Base-by-base conservation (phyloP, 2,888 invertebrate genomes). In the Chaetogeoica ovagalla region DNA sequence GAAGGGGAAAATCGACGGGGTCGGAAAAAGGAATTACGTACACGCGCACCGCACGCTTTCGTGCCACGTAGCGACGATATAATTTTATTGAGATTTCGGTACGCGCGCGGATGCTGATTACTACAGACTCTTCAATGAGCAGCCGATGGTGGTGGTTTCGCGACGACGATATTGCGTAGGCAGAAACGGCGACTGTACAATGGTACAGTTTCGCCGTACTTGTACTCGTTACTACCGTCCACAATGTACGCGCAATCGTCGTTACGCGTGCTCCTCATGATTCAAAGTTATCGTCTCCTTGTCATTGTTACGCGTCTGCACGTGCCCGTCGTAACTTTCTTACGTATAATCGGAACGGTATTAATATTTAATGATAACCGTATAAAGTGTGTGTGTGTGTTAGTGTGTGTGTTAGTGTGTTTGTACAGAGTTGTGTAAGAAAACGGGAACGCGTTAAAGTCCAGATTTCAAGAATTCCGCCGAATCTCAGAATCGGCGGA, bases 291-390 rank as follows among this genome's bases (percentile, higher is more conserved):
- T 73, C 30, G 30, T 30, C 11, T 21, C 59, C 59, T 19, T 43
- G 43, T 68, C 30, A 30, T 30, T 30, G 30, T 76, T 77, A 37
- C 60, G 19, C 60, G 62, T 77, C n/a, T n/a, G n/a, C 77, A 77
- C 77, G 77, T 77, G 77, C 77, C 52, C 21, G 62, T 62, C 77
- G 69, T 77, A 77, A 77, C 77, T 69, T 77, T 69, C 69, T n/a
- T n/a, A n/a, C n/a, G 37, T 60, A 68, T 69, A 77, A 69, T 69
- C 77, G 77, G 77, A 62, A 77, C 60, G 69, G 69, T 62, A 55
- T 77, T 69, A 77, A 77, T 77, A 69, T 77, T 77, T 37, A 30
- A 77, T 77, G 77, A 77, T 77, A 52, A 77, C 75, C 21, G 69
- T 4, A n/a, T n/a, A n/a, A n/a, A n/a, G 30, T 4, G 30, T 30